These are phyloP conservation scores for Heterotis niloticus DNA, from an alignment of 2,113 vertebrate genomes.

Conservation along the genomic window DNA sequence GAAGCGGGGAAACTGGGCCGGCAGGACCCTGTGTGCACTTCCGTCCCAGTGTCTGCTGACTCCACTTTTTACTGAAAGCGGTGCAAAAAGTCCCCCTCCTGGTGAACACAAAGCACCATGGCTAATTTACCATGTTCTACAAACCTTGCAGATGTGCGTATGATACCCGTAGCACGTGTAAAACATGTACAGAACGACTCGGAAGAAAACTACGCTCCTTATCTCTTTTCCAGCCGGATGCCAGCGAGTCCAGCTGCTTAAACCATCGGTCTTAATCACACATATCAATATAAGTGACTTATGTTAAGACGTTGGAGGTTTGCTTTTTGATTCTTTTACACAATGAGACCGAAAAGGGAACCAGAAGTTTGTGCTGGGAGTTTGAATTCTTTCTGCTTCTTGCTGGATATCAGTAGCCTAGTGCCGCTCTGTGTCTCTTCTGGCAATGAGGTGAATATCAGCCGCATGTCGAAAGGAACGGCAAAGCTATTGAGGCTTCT, in stretches of 20 bases:
- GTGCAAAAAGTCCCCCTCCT: too few species aligned
- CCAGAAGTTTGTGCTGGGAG: not conserved
- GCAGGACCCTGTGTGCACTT: not conserved
- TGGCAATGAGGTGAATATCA: not conserved
- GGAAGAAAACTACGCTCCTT: not conserved
- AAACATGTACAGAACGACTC: not conserved
- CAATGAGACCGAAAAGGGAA: not conserved
- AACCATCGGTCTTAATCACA: conserved; percentile 29
- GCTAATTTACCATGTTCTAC: not conserved
- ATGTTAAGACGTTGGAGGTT: not conserved
- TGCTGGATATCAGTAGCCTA: not conserved
- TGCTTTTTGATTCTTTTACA: not conserved
- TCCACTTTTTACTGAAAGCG: not conserved
- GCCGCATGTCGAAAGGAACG: too few species aligned
- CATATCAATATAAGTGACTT: not conserved
- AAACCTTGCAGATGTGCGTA: not conserved
- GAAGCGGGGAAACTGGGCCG: too few species aligned
- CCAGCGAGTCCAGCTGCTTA: conserved; percentile 47
- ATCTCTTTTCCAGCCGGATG: not conserved
- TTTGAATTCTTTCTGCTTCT: not conserved
- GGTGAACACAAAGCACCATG: not conserved
- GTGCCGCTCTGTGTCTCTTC: not conserved
- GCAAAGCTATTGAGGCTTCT: not conserved
- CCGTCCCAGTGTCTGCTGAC: not conserved
- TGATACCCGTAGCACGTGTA: not conserved